Evolutionary conservation across 1,140 invertebrate species (phyloP).

Genomic region (Antheraea mylitta): DNA sequence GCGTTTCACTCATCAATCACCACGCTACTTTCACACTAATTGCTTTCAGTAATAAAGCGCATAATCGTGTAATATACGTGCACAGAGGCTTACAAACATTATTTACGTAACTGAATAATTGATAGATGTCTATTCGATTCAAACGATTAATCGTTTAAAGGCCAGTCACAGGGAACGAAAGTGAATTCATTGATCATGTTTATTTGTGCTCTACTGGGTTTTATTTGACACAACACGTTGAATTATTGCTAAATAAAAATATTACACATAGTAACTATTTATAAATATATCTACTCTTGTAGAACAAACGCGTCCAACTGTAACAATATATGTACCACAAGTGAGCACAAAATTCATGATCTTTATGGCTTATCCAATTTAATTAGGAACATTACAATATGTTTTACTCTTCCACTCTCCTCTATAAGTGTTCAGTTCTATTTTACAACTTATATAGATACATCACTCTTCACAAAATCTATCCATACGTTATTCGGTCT

Average conservation of each 20-base stretch:
- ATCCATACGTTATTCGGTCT: too few relatives aligned
- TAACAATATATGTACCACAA: too few relatives aligned
- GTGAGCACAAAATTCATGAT: too few relatives aligned
- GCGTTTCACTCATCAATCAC: constrained; percentile 43
- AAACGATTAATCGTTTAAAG: constrained; percentile 9
- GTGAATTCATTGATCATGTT: constrained; percentile 4
- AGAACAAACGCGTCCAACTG: too few relatives aligned
- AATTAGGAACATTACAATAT: too few relatives aligned
- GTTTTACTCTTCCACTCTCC: too few relatives aligned
- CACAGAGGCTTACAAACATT: constrained; percentile 9
- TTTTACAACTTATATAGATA: too few relatives aligned
- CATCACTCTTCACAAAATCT: too few relatives aligned
- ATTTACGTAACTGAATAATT: constrained; percentile 29
- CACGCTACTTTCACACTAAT: constrained; percentile 49
- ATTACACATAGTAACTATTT: too few relatives aligned
- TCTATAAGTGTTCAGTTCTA: too few relatives aligned
- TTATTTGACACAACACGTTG: not conserved
- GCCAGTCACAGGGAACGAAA: constrained; percentile 26
- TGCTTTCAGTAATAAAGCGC: constrained; percentile 36
- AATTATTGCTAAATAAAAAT: not conserved
- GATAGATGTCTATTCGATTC: constrained; percentile 12
- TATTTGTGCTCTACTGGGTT: not conserved
- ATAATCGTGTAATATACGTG: constrained; percentile 32
- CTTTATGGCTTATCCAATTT: too few relatives aligned
- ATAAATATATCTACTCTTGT: too few relatives aligned